A percentile compares a stretch with the other conserved stretches of the same genome.
These are phyloP conservation scores for Pao palembangensis DNA, from an alignment of 2,113 vertebrate genomes.

Conservation along the genomic window DNA sequence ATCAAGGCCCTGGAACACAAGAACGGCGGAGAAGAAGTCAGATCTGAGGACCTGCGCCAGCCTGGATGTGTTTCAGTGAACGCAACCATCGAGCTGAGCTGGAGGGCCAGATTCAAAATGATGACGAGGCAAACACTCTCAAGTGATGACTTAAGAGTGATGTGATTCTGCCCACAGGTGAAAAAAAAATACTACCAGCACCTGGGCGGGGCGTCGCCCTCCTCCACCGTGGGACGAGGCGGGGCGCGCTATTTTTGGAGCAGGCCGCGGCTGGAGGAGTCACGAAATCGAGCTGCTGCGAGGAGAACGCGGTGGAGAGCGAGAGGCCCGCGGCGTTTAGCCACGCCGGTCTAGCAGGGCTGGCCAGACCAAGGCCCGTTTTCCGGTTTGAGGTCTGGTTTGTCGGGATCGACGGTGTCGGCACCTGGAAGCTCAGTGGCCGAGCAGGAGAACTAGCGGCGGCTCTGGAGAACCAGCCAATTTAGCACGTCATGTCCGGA, in stretches of 20 bases:
- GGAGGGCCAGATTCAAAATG: no score
- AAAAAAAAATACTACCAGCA: constrained; percentile 24
- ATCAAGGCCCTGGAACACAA: no score
- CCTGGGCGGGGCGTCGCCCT: constrained; percentile 29
- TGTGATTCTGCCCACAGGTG: constrained; percentile 40
- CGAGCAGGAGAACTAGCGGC: not conserved
- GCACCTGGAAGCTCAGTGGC: not conserved
- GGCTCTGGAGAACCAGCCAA: not conserved
- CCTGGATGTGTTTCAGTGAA: no score
- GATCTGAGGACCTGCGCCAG: no score
- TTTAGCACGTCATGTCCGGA: no score
- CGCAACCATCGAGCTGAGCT: no score
- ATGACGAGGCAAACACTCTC: no score
- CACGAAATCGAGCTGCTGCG: not conserved
- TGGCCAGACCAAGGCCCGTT: no score
- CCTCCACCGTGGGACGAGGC: constrained; percentile 20
- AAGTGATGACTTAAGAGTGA: constrained; percentile 1
- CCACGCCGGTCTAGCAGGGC: not conserved
- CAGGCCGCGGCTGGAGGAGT: not conserved
- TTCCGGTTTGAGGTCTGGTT: not conserved
- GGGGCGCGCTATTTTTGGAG: constrained; percentile 29
- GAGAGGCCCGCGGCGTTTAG: not conserved
- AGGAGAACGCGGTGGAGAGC: constrained; percentile 11
- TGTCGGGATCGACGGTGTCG: not conserved
- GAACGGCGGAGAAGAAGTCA: no score